These are phyloP conservation scores for Grapholita molesta DNA, from an alignment of 1,140 invertebrate species.

Conservation along the genomic window DNA sequence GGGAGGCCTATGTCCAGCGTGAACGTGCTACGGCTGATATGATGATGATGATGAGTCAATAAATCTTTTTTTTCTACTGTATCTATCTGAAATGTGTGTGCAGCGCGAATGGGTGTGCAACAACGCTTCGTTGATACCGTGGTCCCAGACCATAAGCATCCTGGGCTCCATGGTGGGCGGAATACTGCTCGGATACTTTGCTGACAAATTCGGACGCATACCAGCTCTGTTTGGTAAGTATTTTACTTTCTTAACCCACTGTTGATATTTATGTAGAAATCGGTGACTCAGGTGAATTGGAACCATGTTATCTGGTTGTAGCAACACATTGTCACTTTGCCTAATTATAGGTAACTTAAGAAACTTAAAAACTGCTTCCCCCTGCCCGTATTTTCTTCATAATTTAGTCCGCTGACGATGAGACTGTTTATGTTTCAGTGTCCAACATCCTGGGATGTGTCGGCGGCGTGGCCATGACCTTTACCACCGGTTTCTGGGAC, in stretches of 20 bases:
- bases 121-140: conserved; percentile 36
- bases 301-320: too few species aligned
- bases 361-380: too few species aligned
- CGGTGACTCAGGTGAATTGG: too few species aligned
- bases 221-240: conserved; percentile 72
- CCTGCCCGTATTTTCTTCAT: too few species aligned
- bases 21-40: too few species aligned
- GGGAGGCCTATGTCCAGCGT: too few species aligned
- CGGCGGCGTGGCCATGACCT: conserved; percentile 73
- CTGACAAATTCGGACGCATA: conserved; percentile 78
- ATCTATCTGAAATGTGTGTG: conserved; percentile 12
- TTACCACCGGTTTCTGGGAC: conserved; percentile 66
- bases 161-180: conserved; percentile 78
- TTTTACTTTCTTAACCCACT: background rate
- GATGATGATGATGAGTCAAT: background rate
- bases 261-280: too few species aligned
- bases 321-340: too few species aligned
- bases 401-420: too few species aligned
- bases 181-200: conserved; percentile 76
- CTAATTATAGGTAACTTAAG: too few species aligned
- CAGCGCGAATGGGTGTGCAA: conserved; percentile 58
- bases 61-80: too few species aligned
- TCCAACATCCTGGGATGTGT: conserved; percentile 74
- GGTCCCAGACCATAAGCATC: conserved; percentile 60
- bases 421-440: conserved; percentile 31